A percentile compares a stretch with the other conserved stretches of the same genome.
These are phyloP conservation scores for Phalanger gymnotis DNA, from an alignment of 2,797 vertebrate species.

Conservation along the genomic window DNA sequence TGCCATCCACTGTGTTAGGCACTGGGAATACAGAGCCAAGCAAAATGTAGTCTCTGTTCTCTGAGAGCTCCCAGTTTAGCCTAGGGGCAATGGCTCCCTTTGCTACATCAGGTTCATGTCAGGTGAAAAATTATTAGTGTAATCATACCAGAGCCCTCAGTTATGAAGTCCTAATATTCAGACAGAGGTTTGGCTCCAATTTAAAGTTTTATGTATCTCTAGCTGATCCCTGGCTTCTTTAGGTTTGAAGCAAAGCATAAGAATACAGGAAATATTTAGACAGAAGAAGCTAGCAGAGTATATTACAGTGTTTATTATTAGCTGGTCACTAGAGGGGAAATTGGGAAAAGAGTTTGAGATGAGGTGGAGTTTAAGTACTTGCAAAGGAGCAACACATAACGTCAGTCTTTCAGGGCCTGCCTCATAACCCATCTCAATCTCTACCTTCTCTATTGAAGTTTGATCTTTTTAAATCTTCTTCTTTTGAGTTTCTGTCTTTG, in stretches of 20 bases:
- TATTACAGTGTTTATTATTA: not conserved
- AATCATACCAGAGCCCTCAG: not conserved
- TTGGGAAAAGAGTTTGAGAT: not conserved
- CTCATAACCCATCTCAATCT: not conserved
- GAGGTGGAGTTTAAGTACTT: not conserved
- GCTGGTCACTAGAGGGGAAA: not conserved
- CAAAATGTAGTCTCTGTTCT: not conserved
- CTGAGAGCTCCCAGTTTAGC: not conserved
- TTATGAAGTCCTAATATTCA: not conserved
- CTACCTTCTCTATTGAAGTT: not conserved
- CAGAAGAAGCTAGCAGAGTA: not conserved
- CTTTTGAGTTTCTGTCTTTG: not conserved
- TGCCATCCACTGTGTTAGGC: not conserved
- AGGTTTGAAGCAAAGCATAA: not conserved
- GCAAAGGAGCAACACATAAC: not conserved
- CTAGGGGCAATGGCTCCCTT: not conserved
- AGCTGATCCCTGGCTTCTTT: not conserved
- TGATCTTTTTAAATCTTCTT: not conserved
- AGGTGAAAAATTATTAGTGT: not conserved
- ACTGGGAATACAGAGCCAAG: not conserved
- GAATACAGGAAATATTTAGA: not conserved
- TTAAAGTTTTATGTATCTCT: not conserved
- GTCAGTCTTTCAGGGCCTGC: not conserved
- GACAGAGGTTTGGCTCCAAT: not conserved
- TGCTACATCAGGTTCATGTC: not conserved